phyloP scores from a whole-genome alignment of 1,140 invertebrate genomes.

The Amyelois transitella region DNA sequence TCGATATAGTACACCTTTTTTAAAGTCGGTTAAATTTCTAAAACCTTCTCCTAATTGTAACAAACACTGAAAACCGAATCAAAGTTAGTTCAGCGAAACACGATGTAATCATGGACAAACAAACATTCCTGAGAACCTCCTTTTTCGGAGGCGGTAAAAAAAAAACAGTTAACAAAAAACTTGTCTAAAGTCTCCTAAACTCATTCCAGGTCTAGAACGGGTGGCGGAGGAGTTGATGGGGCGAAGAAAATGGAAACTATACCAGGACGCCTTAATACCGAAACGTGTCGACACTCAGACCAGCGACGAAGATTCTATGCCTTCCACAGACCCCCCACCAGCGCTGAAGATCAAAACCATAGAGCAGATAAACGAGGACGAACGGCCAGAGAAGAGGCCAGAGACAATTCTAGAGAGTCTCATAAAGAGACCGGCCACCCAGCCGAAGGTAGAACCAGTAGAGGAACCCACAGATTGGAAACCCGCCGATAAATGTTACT shows the following conservation, averaged over 20 bases:
- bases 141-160: no score
- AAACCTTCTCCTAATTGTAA: no score
- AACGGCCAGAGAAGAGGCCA: slow-evolving; percentile 33
- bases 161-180: no score
- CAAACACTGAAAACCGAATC: no score
- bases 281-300: slow-evolving; percentile 65
- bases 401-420: slow-evolving; percentile 69
- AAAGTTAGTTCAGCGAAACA: no score
- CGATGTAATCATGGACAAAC: no score
- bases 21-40: no score
- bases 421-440: slow-evolving; percentile 65
- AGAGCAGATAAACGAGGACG: slow-evolving; percentile 68
- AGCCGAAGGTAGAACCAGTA: slow-evolving; percentile 63
- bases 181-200: no score
- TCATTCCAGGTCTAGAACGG: slow-evolving; percentile 90
- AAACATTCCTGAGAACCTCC: no score
- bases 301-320: slow-evolving; percentile 58
- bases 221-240: slow-evolving; percentile 97
- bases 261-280: slow-evolving; percentile 85
- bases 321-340: slow-evolving; percentile 56
- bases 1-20: no score
- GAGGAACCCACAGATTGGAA: slow-evolving; percentile 84
- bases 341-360: slow-evolving; percentile 71
- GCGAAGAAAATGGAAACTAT: slow-evolving; percentile 94
- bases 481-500: slow-evolving; percentile 89